A percentile compares a stretch with the other conserved stretches of the same genome.
These are phyloP conservation scores for Drosophila peninsularis DNA, from an alignment of 2,888 invertebrate genomes.

Conservation along the genomic window DNA sequence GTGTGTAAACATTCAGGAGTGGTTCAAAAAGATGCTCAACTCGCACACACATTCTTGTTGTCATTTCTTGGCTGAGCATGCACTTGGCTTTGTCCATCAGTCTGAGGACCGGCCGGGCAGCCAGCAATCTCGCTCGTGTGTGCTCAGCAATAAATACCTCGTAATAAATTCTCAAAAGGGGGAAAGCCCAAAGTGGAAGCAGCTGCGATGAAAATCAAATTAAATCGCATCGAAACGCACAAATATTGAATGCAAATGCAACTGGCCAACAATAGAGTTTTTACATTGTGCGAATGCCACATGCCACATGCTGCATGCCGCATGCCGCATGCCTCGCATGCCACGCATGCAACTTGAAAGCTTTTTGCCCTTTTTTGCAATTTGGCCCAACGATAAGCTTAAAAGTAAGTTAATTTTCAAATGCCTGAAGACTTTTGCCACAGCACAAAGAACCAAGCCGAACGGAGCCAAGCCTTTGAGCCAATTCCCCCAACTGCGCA, in stretches of 20 bases:
- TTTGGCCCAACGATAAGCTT: conserved; percentile 25
- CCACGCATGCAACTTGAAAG: background rate
- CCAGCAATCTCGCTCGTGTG: background rate
- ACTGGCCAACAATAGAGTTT: conserved; percentile 12
- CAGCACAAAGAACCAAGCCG: conserved; percentile 21
- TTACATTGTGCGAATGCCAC: background rate
- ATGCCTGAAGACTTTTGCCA: conserved; percentile 28
- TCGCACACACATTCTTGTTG: background rate
- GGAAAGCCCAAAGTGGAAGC: background rate
- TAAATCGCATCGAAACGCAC: conserved; percentile 2
- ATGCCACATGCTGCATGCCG: conserved; percentile 10
- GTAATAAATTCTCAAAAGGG: conserved; percentile 1
- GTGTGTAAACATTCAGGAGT: conserved; percentile 8
- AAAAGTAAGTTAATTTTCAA: conserved; percentile 30
- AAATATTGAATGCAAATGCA: conserved; percentile 5
- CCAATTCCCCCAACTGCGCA: background rate
- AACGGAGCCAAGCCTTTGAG: background rate
- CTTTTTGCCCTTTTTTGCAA: conserved; percentile 6
- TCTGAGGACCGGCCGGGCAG: background rate
- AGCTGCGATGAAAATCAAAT: conserved; percentile 3
- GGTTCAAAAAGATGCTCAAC: background rate
- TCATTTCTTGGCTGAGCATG: background rate
- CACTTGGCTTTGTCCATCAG: conserved; percentile 4
- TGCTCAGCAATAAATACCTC: background rate
- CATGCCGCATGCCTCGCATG: background rate